These are phyloP conservation scores for Tachysurus fulvidraco DNA, from an alignment of 2,113 vertebrate genomes.

Conservation along the genomic window DNA sequence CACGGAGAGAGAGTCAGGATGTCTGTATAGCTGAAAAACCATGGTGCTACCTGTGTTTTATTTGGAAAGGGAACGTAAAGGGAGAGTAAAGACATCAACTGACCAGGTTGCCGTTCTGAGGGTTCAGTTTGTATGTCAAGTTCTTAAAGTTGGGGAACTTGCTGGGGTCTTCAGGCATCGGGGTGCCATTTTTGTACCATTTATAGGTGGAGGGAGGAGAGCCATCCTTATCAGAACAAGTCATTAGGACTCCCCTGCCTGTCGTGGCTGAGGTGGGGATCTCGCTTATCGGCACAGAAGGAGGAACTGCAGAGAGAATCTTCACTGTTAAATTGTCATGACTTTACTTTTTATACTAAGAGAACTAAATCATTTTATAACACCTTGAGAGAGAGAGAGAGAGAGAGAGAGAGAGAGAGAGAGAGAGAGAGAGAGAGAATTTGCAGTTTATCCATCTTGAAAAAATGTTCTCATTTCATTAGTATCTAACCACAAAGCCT, in stretches of 20 bases:
- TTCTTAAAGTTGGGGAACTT: slow-evolving; percentile 66
- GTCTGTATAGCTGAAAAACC: not conserved
- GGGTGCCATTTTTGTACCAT: slow-evolving; percentile 68
- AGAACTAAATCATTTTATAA: not conserved
- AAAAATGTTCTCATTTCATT: not conserved
- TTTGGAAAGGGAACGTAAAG: no score
- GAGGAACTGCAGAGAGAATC: slow-evolving; percentile 65
- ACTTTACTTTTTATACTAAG: not conserved
- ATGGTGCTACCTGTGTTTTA: not conserved
- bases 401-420: not conserved
- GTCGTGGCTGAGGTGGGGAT: slow-evolving; percentile 69
- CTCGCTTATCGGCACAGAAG: slow-evolving; percentile 61
- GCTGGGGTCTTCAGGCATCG: slow-evolving; percentile 66
- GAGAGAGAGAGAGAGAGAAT: no score
- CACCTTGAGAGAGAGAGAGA: not conserved
- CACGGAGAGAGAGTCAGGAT: not conserved
- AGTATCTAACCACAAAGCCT: not conserved
- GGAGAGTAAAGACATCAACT: slow-evolving; percentile 41
- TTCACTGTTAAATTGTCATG: not conserved
- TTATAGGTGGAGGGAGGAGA: slow-evolving; percentile 69
- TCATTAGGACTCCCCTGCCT: slow-evolving; percentile 22
- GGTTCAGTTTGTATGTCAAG: slow-evolving; percentile 63
- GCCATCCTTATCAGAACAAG: slow-evolving; percentile 62
- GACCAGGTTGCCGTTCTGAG: slow-evolving; percentile 66
- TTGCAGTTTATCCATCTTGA: not conserved